A percentile compares a stretch with the other conserved stretches of the same genome.
Conservation (phyloP, 1,140 invertebrate genomes). For the Phymastichus coffea region DNA sequence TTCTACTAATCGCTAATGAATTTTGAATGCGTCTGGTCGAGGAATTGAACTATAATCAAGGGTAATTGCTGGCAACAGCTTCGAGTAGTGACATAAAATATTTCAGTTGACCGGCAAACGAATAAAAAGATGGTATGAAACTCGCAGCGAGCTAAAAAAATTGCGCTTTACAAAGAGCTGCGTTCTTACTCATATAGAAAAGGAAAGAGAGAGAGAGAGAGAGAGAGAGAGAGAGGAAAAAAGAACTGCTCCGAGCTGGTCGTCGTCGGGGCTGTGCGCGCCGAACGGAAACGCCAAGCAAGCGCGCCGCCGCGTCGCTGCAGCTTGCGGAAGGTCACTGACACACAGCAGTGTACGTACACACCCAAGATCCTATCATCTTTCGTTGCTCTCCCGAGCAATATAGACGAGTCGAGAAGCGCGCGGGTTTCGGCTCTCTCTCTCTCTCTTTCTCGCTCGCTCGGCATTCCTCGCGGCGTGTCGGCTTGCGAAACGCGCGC, state of each 20-base stretch:
- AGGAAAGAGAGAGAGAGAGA: background rate
- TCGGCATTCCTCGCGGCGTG: slow-evolving; percentile 32
- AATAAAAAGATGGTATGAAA: no score
- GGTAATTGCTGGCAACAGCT: no score
- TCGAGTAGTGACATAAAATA: no score
- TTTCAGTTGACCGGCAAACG: no score
- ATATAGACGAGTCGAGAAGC: background rate
- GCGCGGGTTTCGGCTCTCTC: background rate
- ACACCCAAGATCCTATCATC: slow-evolving; percentile 8
- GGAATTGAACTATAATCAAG: no score
- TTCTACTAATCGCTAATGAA: no score
- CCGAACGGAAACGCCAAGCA: background rate
- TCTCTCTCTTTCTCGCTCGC: background rate
- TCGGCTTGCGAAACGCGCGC: slow-evolving; percentile 22
- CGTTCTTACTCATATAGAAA: no score
- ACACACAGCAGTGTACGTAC: no score
- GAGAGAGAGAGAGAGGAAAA: background rate
- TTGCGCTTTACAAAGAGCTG: no score
- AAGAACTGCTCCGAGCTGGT: background rate
- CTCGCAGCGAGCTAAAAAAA: no score
- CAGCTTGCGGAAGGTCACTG: slow-evolving; percentile 33
- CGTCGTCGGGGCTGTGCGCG: no score
- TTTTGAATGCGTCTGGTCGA: no score
- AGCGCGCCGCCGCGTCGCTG: background rate
- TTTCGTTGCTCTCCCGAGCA: background rate